phyloP scores from a whole-genome alignment of 2,113 vertebrate genomes.

The zebrafish (Danio rerio) region DNA sequence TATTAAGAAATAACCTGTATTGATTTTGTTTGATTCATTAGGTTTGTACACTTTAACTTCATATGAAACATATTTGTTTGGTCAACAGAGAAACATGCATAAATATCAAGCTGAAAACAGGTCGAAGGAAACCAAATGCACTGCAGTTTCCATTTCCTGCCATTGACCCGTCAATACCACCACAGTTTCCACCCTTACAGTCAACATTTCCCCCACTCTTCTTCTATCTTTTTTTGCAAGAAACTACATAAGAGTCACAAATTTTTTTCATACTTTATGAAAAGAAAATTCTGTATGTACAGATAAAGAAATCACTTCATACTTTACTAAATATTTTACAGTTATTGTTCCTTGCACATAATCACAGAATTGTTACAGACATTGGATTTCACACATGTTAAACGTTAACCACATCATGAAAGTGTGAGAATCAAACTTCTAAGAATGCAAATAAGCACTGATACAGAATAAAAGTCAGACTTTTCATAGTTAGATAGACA shows the following conservation, averaged over 20 bases:
- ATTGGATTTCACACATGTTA: not conserved
- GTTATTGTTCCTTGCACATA: not conserved
- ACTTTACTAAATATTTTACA: no score
- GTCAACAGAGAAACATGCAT: not conserved
- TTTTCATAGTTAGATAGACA: not conserved
- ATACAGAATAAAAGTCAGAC: not conserved
- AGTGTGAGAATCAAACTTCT: not conserved
- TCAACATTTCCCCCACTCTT: not conserved
- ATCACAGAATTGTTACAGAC: not conserved
- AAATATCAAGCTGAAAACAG: not conserved
- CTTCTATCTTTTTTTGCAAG: no score
- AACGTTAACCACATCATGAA: not conserved
- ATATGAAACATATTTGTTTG: not conserved
- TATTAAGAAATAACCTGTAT: not conserved
- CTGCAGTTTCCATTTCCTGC: constrained; percentile 35
- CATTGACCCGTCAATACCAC: constrained; percentile 9
- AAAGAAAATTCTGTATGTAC: no score
- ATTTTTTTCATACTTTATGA: no score
- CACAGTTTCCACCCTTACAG: constrained; percentile 12
- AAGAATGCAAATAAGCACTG: not conserved
- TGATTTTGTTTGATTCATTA: not conserved
- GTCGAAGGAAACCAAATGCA: not conserved
- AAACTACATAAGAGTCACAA: no score
- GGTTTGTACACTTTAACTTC: not conserved
- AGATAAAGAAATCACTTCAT: no score